Evolutionary conservation across 2,797 vertebrate genomes (phyloP), one percentile per base, ranked within the genome.

Genomic region (Pygocentrus nattereri): DNA sequence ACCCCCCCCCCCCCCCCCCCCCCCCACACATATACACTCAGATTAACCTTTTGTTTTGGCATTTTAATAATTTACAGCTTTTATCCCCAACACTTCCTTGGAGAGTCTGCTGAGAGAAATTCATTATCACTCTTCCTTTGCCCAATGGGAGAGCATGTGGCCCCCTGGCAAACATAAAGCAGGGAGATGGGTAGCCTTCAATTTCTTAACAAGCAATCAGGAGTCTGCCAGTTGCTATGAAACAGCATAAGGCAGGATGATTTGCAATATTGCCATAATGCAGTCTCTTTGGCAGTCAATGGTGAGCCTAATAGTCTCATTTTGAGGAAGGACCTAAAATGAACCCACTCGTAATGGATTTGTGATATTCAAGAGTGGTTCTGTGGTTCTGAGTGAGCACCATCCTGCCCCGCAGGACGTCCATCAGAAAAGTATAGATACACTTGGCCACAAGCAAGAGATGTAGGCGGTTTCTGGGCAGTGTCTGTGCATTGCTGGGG

Each of bases 321-420:
- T 79, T 72, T 71, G 30, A 74, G 69, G 56, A 74, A 21, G 64
- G 77, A 81, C 81, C 78, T 64, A 62, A 80, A 76, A 82, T 77
- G 62, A 85, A 83, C 47, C 27, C 30, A 50, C n/a, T 77, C 6
- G 3, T 78, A 74, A 78, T 83, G 74, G 58, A 16, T 74, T 78
- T 83, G 21, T n/a, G 56, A 81, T 85, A 85, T 78, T 83, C 62
- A 81, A 49, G 76, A 83, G 81, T 75, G 58, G 44, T 31, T 77
- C 61, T 74, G 31, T 67, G 47, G 49, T 68, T 74, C 34, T 74
- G 81, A 82, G 70, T 41, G n/a, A 49, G 44, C 58, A 65, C 75
- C 74, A 74, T n/a, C n/a, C n/a, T 80, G 59, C 31, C 68, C 80
- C 54, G 58, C 80, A 83, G 71, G 80, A 74, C 49, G 76, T 82